Conservation (phyloP, 2,113 vertebrate genomes). For the Serinus canaria region DNA sequence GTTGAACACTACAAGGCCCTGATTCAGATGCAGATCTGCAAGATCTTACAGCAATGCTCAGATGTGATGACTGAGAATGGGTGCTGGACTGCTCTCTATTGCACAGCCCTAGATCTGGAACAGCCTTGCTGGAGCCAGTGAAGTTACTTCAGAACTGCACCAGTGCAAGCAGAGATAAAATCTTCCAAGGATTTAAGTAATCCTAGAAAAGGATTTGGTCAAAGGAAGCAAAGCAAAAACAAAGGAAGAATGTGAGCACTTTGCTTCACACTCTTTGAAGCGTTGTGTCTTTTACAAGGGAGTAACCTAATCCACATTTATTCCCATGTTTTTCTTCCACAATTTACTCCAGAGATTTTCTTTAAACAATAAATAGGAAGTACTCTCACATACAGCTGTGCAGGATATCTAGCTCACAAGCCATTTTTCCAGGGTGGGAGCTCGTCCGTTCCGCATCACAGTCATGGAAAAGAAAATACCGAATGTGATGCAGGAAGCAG, state of each 20-base stretch:
- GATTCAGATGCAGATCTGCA: background rate
- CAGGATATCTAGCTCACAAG: constrained; percentile 68
- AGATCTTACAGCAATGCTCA: background rate
- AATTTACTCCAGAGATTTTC: constrained; percentile 59
- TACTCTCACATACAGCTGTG: constrained; percentile 61
- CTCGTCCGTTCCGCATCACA: background rate
- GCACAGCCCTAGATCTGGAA: background rate
- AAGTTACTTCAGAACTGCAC: background rate
- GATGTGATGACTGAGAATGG: background rate
- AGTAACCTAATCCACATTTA: background rate
- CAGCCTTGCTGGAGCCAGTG: background rate
- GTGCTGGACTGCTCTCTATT: background rate
- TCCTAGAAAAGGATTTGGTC: background rate
- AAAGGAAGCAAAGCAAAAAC: constrained; percentile 15
- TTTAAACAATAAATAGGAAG: constrained; percentile 70
- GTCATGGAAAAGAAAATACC: constrained; percentile 63
- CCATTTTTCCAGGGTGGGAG: constrained; percentile 68
- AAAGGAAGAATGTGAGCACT: background rate
- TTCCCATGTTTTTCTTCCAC: constrained; percentile 63
- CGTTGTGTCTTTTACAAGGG: background rate
- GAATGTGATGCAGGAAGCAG: constrained; percentile 61
- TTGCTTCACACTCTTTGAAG: constrained; percentile 12
- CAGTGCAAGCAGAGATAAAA: background rate
- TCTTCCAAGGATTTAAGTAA: background rate
- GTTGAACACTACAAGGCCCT: background rate